Evolutionary conservation across 2,797 vertebrate genomes (phyloP), one percentile per base, ranked within the genome.

Genomic region (Gastrophryne carolinensis): DNA sequence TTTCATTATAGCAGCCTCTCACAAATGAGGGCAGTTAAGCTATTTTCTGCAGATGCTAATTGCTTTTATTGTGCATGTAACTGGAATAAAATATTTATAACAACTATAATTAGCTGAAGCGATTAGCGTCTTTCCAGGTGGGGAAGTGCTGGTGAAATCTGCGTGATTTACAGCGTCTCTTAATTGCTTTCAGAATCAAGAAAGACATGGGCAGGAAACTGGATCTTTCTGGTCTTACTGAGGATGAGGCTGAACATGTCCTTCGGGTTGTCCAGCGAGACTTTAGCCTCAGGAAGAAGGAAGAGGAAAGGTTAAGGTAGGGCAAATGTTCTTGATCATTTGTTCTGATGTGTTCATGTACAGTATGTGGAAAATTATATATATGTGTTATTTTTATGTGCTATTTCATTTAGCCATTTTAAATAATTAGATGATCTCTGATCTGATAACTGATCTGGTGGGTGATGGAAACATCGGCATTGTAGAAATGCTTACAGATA

Each of bases 261-360:
- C 90, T 99, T 73, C 95, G 94, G 83, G 97, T 99, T 81, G 96
- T 99, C 78, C 95, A 95, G 83, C 87, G 97, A 80, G 97, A 99
- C 87, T 98, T 98, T 92, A 94, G 90, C 78, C 94, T 99, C 44
- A 89, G 97, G 29, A 96, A 96, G 83, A 97, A 95, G 80, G 97
- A 99, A 84, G 95, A 98, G 78, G 94, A 97, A 65, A 91, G 97
- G 58, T 89, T 99, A 47, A 95, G 94, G 97, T 98, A 87, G 91
- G 91, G n/a, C 39, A 5, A 35, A n/a, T 56, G 44, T 47, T n/a
- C n/a, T n/a, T n/a, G n/a, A n/a, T n/a, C n/a, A n/a, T n/a, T n/a
- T n/a, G n/a, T n/a, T n/a, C n/a, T n/a, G n/a, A n/a, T n/a, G n/a
- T n/a, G n/a, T n/a, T n/a, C n/a, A n/a, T n/a, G n/a, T n/a, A n/a